These are phyloP conservation scores for Macaca nemestrina DNA, from an alignment of 2,113 vertebrate species.

Conservation along the genomic window DNA sequence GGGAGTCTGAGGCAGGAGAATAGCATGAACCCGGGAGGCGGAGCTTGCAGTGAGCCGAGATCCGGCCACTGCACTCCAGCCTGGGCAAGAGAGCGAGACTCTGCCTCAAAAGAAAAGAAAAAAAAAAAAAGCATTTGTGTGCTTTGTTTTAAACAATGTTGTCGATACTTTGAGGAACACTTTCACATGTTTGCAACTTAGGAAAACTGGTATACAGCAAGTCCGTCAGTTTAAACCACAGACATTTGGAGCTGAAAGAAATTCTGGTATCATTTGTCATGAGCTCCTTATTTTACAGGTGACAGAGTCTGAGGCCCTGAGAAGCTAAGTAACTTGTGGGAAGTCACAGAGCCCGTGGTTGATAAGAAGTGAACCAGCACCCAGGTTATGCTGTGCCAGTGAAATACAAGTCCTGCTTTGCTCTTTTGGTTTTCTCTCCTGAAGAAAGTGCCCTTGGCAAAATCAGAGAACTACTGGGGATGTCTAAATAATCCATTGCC, in stretches of 20 bases:
- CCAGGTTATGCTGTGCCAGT: not conserved
- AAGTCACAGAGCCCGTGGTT: not conserved
- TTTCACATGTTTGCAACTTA: not conserved
- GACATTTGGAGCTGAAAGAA: not conserved
- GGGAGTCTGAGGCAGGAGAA: no score
- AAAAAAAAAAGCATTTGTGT: not conserved
- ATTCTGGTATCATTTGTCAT: not conserved
- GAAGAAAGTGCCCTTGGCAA: not conserved
- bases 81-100: no score
- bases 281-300: not conserved
- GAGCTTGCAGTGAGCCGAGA: no score
- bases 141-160: constrained; percentile 31
- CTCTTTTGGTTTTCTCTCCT: not conserved
- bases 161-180: not conserved
- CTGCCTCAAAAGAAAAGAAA: no score
- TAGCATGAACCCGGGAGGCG: no score
- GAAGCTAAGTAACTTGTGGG: not conserved
- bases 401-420: not conserved
- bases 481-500: not conserved
- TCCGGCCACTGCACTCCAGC: no score
- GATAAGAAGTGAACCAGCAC: not conserved
- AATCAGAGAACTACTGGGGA: not conserved
- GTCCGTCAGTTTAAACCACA: not conserved
- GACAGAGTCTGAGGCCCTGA: not conserved
- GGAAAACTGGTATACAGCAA: not conserved